Evolutionary conservation across 2,888 invertebrate genomes (phyloP).

Genomic region (Philhelius pedissequus): DNA sequence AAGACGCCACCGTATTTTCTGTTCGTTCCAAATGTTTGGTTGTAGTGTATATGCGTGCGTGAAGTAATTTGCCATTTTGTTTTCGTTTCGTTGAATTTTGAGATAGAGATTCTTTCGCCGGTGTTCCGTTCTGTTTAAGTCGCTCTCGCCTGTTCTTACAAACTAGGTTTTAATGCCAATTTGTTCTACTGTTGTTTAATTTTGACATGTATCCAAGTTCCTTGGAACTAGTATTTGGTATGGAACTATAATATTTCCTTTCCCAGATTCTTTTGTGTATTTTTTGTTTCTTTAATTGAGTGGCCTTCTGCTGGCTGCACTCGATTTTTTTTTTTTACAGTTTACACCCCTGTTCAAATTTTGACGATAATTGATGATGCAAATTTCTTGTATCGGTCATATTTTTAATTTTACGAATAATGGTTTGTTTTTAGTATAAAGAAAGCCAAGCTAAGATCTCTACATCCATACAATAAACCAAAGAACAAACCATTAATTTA

Average conservation of each 20-base stretch:
- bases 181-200: neutral
- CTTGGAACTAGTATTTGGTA: slow-evolving; percentile 7
- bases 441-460: neutral
- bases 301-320: slow-evolving; percentile 31
- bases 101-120: slow-evolving; percentile 47
- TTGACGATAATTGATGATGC: too few relatives aligned
- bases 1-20: slow-evolving; percentile 71
- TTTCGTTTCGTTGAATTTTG: slow-evolving; percentile 50
- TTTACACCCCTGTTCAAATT: too few relatives aligned
- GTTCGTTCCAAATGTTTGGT: slow-evolving; percentile 21
- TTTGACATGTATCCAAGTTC: slow-evolving; percentile 48
- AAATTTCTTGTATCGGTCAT: neutral
- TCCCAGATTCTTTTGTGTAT: neutral
- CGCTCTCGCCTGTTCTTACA: neutral
- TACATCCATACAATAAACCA: neutral
- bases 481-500: neutral
- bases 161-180: slow-evolving; percentile 14
- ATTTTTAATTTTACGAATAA: neutral
- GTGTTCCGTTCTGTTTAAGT: slow-evolving; percentile 29
- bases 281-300: slow-evolving; percentile 29
- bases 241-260: too few relatives aligned
- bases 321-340: too few relatives aligned
- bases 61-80: slow-evolving; percentile 56
- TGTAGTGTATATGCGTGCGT: neutral
- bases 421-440: neutral